phyloP scores from a whole-genome alignment of 2,888 invertebrate genomes.

The Axea sp. region DNA sequence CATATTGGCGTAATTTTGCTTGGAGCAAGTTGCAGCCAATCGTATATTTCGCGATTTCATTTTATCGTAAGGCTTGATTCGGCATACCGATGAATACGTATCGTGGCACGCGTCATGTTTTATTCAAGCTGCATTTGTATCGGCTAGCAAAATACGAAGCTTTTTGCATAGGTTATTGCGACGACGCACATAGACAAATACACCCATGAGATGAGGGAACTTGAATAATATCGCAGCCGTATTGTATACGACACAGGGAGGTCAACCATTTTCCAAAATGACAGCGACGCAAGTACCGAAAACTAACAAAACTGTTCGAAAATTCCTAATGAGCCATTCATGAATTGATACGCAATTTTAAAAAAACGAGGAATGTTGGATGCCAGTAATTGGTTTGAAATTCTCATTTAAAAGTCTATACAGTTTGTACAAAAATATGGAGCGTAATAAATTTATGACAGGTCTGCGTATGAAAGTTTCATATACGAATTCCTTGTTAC shows the following conservation, averaged over 20 bases:
- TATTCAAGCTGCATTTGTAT: conserved; percentile 67
- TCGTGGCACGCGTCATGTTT: conserved; percentile 65
- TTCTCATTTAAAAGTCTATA: too few species aligned
- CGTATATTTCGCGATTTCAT: conserved; percentile 27
- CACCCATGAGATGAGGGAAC: conserved; percentile 16
- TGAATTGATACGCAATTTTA: too few species aligned
- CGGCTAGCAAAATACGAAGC: conserved; percentile 55
- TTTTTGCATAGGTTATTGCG: conserved; percentile 24
- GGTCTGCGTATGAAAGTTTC: too few species aligned
- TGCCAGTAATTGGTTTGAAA: too few species aligned
- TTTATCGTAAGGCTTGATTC: conserved; percentile 46
- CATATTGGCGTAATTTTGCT: conserved; percentile 1
- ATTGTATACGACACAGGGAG: background rate
- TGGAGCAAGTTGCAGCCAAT: background rate
- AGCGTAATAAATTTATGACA: too few species aligned
- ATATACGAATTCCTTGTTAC: too few species aligned
- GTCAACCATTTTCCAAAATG: conserved; percentile 4
- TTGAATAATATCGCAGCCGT: conserved; percentile 27
- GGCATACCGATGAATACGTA: conserved; percentile 64
- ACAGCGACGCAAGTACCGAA: too few species aligned
- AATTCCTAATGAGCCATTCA: too few species aligned
- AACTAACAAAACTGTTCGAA: too few species aligned
- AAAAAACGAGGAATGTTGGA: too few species aligned
- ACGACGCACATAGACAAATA: conserved; percentile 29
- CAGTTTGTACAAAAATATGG: too few species aligned